Percentiles rank a stretch among this genome's conserved stretches.
These are phyloP conservation scores for Picus viridis DNA, from an alignment of 2,797 vertebrate species.

Conservation along the genomic window DNA sequence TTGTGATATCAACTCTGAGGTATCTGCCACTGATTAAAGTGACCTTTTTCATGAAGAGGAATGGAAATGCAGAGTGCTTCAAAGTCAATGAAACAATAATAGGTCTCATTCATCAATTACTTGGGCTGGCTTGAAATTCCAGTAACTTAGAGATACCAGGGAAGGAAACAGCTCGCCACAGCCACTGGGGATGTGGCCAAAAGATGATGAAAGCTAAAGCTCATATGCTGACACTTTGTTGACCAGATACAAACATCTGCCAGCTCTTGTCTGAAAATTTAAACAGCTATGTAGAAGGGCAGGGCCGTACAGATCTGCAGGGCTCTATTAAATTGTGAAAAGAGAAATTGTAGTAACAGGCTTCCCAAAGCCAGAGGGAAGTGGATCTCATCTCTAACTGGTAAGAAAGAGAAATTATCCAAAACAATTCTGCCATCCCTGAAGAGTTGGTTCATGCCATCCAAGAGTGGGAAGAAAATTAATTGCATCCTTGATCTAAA, in stretches of 20 bases:
- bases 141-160: neutral
- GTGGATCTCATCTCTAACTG: neutral
- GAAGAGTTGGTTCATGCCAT: neutral
- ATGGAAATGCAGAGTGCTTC: slow-evolving; percentile 4
- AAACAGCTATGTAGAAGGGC: neutral
- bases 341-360: neutral
- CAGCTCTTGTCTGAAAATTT: neutral
- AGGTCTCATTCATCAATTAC: neutral
- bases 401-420: neutral
- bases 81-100: slow-evolving; percentile 44
- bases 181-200: neutral
- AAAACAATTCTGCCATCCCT: neutral
- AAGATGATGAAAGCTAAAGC: neutral
- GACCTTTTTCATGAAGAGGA: slow-evolving; percentile 43
- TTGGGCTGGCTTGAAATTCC: neutral
- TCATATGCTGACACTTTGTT: neutral
- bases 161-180: neutral
- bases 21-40: slow-evolving; percentile 49
- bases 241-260: neutral
- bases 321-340: neutral
- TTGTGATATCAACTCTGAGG: slow-evolving; percentile 42
- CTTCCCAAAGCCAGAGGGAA: neutral
- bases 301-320: neutral
- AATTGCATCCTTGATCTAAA: neutral
- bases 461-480: neutral